Evolutionary conservation across 2,113 vertebrate genomes (phyloP), one percentile per base, ranked within the genome.

Genomic region (Oophaga pumilio): DNA sequence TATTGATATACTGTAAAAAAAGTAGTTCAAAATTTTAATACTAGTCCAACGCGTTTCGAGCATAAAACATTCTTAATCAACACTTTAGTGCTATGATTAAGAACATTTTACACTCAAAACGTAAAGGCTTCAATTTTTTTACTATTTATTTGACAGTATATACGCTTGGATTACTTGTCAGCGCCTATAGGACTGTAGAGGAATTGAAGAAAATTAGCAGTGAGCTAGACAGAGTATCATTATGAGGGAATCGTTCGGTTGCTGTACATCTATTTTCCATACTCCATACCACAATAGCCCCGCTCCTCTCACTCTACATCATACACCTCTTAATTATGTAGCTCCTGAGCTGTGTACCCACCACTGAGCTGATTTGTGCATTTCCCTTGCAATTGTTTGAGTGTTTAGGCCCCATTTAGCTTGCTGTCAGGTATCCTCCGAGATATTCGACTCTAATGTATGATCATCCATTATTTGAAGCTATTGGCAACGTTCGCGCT

Each of bases 381-480:
- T 87, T 74, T 60, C 56, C 64, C 78, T 71, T 18, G 28, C 78
- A 74, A 82, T 81, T 87, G 78, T 73, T 81, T 43, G 86, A 73
- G 56, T 74, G 33, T 87, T 87, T 87, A 87, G 68, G 78, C 12
- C 26, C 86, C 86, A 87, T 82, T 87, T 82, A 87, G 77, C 62
- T 69, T 74, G 86, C 77, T 87, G 66, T 87, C 78, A 73, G 64
- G 20, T 74, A 81, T 74, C 78, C 86, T 87, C 56, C 11, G 86
- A 82, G 66, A 82, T 82, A 82, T 82, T 87, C 53, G 50, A n/a
- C 78, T 7, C 66, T 87, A 87, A 87, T 87, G 86, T 87, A 74
- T 59, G 86, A 80, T 82, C 86, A 82, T 87, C 68, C 53, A 87
- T 87, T 87, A 87, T 87, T 59, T 62, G 76, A 62, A 15, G 62